Evolutionary conservation across 2,888 invertebrate genomes (phyloP), one percentile per base, ranked within the genome.

Genomic region (Thymelicus sylvestris): DNA sequence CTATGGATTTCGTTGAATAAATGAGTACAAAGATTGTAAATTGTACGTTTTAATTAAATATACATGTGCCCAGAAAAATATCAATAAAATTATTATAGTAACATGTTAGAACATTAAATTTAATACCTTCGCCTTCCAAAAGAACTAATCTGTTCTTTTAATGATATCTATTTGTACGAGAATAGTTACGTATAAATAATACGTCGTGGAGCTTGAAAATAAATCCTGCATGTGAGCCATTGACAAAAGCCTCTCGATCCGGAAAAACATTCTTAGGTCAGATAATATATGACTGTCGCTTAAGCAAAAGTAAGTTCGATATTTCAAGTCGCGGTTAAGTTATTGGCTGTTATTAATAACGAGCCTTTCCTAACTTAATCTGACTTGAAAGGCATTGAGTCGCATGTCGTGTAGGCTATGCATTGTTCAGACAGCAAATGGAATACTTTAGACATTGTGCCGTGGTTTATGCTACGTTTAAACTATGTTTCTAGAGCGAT

Each of bases 291-390:
- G 84, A 85, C 83, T 85, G 88, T 92, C 91, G 86, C 90, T 92
- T 92, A 92, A 90, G 91, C 90, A 89, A 91, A 91, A 91, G 88
- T 90, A 87, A 88, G 87, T 89, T 85, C 91, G 89, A 93, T 93
- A 92, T 92, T 91, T 92, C 91, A 92, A 91, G 86, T 85, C 79
- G 80, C 82, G 81, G 85, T 86, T 91, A 91, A 93, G 86, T 91
- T 93, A 93, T 93, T 91, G 92, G 89, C 84, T 83, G 90, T 90
- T 93, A 92, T 93, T 92, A 92, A 92, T 91, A 93, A 92, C 84
- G 83, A 83, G 86, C 86, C 89, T 91, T 91, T 90, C 88, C 87
- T 90, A 89, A 91, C 89, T 90, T 93, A 92, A 93, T 93, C 93
- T 89, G 92, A 91, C 92, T 93, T 90, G 89, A 91, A 88, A 91